Conservation (phyloP, 2,797 vertebrate genomes). For the Hapalemur alaotrensis region DNA sequence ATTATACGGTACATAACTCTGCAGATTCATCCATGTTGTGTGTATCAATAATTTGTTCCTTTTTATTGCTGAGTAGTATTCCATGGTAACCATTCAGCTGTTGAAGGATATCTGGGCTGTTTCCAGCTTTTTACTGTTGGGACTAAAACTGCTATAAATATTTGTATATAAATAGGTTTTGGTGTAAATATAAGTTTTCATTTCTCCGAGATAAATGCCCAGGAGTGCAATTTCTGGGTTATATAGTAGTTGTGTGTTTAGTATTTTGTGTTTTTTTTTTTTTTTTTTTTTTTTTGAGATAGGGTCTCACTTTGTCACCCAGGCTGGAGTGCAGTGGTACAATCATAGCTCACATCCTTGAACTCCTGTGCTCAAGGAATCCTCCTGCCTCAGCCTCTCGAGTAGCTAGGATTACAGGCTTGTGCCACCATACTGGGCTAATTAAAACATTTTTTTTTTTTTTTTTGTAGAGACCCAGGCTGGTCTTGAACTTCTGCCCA, state of each 20-base stretch:
- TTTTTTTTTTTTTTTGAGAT: not conserved
- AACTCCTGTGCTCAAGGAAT: not conserved
- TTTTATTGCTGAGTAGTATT: not conserved
- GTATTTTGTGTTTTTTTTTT: not conserved
- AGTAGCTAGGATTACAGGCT: not conserved
- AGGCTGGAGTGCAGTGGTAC: not conserved
- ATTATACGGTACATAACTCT: not conserved
- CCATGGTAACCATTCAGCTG: not conserved
- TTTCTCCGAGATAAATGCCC: not conserved
- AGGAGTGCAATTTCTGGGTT: not conserved
- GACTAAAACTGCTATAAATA: not conserved
- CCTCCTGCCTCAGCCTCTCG: not conserved
- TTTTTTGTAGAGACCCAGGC: not conserved
- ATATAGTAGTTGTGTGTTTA: not conserved
- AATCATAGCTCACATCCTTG: not conserved
- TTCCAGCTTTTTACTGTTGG: not conserved
- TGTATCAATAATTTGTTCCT: not conserved
- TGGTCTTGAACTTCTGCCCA: not conserved
- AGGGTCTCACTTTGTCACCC: not conserved
- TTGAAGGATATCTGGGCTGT: not conserved
- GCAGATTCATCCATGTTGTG: not conserved
- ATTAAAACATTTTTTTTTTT: not conserved
- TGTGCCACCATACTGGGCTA: not conserved
- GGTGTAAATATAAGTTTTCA: not conserved
- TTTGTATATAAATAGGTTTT: not conserved